Conservation (phyloP, 2,888 invertebrate species). For the Drosophila mettleri region DNA sequence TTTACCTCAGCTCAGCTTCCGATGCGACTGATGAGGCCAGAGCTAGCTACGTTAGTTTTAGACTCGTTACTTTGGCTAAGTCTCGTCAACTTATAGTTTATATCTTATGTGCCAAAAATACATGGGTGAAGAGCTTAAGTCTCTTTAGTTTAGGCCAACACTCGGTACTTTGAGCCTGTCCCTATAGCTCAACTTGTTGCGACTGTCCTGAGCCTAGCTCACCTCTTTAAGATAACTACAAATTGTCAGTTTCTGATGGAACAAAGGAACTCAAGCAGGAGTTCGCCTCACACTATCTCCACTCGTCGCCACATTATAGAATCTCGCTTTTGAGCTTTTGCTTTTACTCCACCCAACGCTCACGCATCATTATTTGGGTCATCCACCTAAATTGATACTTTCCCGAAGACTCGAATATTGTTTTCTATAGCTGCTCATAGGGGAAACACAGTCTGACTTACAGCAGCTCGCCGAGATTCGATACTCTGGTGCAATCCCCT, state of each 20-base stretch:
- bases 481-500: not conserved
- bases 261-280: no score
- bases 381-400: not conserved
- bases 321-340: no score
- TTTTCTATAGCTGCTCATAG: not conserved
- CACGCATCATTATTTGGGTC: no score
- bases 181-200: not conserved
- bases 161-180: not conserved
- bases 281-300: rapidly evolving
- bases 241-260: not conserved
- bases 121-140: no score
- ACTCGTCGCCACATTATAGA: not conserved
- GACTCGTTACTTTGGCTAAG: no score
- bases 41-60: no score
- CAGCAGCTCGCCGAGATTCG: not conserved
- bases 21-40: not conserved
- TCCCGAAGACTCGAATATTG: not conserved
- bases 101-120: no score
- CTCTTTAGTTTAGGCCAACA: not conserved
- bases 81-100: no score
- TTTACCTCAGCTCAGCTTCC: no score
- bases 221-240: no score
- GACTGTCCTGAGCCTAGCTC: not conserved
- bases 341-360: no score
- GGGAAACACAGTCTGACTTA: not conserved